Base-by-base conservation (phyloP, 2,888 invertebrate genomes). In the Cantharis nigra region DNA sequence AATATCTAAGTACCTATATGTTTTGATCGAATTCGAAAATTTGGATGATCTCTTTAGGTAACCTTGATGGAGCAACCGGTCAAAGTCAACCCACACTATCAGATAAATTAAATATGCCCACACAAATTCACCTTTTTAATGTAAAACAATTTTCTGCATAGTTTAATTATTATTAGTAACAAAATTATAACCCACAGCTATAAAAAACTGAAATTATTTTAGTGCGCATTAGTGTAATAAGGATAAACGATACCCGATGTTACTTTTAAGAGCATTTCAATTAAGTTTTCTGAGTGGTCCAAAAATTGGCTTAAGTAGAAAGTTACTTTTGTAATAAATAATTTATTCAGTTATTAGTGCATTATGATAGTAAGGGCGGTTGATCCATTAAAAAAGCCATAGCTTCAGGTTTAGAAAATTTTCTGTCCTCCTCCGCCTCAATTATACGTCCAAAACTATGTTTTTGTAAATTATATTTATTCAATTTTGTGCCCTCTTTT, bases 61-160 rank as follows among this genome's bases (percentile, higher is more conserved):
- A 28, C 71, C 71, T 71, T 71, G 28, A 71, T 28, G 20, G 11
- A n/a, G 49, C 49, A 49, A 49, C 49, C 49, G 49, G 49, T 49
- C 49, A 49, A 49, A 49, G n/a, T 49, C 71, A 16, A 30, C 71
- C 71, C 28, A 71, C 71, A 70, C 33, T 3, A 16, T 63, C 64
- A 16, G 30, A 64, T 71, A 71, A 71, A 71, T 71, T 63, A 71
- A 3, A 14, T 71, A 28, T 18, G 16, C 71, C 64, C 64, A 71
- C 64, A 16, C 63, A 10, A 64, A 71, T 71, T 71, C 64, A 49
- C 49, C 49, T 49, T n/a, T 49, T 49, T 49, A 49, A 49, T 49
- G 7, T 49, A 49, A 49, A 49, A 49, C 49, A 49, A 49, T 49
- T 49, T 49, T n/a, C n/a, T 49, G 49, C n/a, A 49, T 49, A 49